Evolutionary conservation across 2,797 vertebrate genomes (phyloP), one percentile per base, ranked within the genome.

Genomic region (Pseudotriccus pelzelni): DNA sequence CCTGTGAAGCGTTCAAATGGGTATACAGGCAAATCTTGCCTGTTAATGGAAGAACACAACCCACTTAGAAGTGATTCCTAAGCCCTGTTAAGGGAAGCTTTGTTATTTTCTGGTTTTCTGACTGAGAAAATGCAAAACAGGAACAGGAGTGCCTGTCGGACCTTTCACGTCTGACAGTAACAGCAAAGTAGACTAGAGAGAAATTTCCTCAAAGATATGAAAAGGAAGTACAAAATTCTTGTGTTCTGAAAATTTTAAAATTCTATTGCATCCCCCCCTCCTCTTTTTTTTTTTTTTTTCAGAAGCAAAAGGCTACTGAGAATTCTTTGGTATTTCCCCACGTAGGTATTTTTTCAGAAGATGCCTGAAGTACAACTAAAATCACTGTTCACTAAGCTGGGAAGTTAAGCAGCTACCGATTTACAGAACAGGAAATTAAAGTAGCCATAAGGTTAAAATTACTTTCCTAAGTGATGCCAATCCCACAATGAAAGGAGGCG

Each of bases 341-440:
- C 34, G 49, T 12, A 67, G 47, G 8, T n/a, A 44, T 20, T 77
- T 41, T 39, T 96, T 37, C 62, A 77, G 64, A 94, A 77, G 68
- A 67, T 24, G 34, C 24, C 59, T 46, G 18, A 87, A 16, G 7
- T 64, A 52, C 75, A 85, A 36, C 43, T 89, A 30, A 63, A 93
- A 87, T 85, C 70, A 76, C 67, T 53, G 36, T 27, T 87, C 68
- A 30, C 58, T 78, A 92, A 87, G 21, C 47, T 81, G 55, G n/a
- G 32, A 91, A 91, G 53, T 81, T 75, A 80, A 92, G 89, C 92
- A 95, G 89, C 92, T 94, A 91, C 92, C 84, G 85, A 85, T 82
- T 89, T 83, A 81, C 46, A 80, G 78, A 89, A 84, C 82, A 96
- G 92, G 89, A 97, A 97, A 96, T 96, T 87, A 89, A 94, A 93